phyloP scores from a whole-genome alignment of 2,113 vertebrate species.

The Oncorhynchus kisutch region DNA sequence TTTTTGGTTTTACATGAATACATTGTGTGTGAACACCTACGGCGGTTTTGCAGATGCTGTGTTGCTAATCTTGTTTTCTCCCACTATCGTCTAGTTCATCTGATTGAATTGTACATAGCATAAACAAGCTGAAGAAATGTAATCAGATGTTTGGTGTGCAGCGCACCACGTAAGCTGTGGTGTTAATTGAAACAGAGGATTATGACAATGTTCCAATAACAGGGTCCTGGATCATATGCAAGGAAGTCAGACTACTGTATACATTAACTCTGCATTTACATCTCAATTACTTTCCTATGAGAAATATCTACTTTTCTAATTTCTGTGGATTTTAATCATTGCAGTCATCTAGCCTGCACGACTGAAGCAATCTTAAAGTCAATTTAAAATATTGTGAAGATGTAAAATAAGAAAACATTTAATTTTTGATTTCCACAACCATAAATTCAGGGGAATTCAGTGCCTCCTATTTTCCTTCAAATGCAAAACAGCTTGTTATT shows the following conservation, averaged over 20 bases:
- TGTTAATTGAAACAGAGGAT: slow-evolving; percentile 47
- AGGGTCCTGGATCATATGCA: not conserved
- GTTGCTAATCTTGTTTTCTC: slow-evolving; percentile 20
- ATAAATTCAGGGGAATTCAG: slow-evolving; percentile 53
- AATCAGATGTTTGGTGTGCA: slow-evolving; percentile 32
- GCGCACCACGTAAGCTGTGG: slow-evolving; percentile 2
- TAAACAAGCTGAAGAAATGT: slow-evolving; percentile 39
- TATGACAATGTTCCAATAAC: slow-evolving; percentile 18
- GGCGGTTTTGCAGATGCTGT: slow-evolving; percentile 21
- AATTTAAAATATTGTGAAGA: slow-evolving; percentile 47
- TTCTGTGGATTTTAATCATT: slow-evolving; percentile 43
- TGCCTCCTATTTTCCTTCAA: slow-evolving; percentile 59
- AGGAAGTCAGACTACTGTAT: slow-evolving; percentile 6
- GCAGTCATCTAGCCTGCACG: slow-evolving; percentile 27
- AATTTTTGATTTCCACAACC: slow-evolving; percentile 48
- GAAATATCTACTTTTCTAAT: slow-evolving; percentile 9
- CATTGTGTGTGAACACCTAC: slow-evolving; percentile 35
- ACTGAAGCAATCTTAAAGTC: slow-evolving; percentile 35
- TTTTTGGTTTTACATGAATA: slow-evolving; percentile 22
- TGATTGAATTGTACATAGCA: slow-evolving; percentile 23
- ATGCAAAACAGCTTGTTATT: slow-evolving; percentile 73
- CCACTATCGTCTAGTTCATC: slow-evolving; percentile 4
- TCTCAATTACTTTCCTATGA: slow-evolving; percentile 29
- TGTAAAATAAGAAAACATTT: slow-evolving; percentile 33
- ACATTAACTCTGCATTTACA: slow-evolving; percentile 32